Percentiles rank a stretch among this genome's conserved stretches.
These are phyloP conservation scores for Ormia ochracea DNA, from an alignment of 2,888 invertebrate species.

Conservation along the genomic window DNA sequence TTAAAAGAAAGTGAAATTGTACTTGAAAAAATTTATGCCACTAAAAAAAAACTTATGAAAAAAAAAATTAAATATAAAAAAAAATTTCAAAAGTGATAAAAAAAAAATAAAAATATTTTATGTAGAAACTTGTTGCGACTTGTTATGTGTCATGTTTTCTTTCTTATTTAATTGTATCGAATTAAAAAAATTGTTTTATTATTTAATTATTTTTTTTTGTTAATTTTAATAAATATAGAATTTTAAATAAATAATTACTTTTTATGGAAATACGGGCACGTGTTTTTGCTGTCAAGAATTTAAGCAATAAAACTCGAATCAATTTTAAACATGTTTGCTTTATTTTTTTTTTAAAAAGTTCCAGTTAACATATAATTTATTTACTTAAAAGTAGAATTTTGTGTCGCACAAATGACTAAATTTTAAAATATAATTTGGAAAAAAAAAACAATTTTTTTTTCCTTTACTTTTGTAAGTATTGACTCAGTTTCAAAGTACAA, in stretches of 20 bases:
- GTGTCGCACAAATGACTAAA: too few species aligned
- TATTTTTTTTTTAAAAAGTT: too few species aligned
- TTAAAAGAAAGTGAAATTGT: slow-evolving; percentile 34
- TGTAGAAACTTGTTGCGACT: neutral
- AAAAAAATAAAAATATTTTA: slow-evolving; percentile 3
- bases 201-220: neutral
- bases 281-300: neutral
- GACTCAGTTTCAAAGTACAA: neutral
- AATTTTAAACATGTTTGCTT: too few species aligned
- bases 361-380: too few species aligned
- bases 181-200: neutral
- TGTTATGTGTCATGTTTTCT: neutral
- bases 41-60: slow-evolving; percentile 13
- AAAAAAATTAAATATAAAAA: neutral
- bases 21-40: neutral
- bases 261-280: neutral
- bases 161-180: neutral
- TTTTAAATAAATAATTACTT: neutral
- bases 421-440: too few species aligned
- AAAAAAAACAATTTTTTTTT: too few species aligned
- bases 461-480: neutral
- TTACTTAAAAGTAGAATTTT: too few species aligned
- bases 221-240: neutral
- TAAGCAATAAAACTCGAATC: too few species aligned
- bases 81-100: neutral